Conservation (phyloP, 2,113 vertebrate genomes). For the Dipodomys ordii region DNA sequence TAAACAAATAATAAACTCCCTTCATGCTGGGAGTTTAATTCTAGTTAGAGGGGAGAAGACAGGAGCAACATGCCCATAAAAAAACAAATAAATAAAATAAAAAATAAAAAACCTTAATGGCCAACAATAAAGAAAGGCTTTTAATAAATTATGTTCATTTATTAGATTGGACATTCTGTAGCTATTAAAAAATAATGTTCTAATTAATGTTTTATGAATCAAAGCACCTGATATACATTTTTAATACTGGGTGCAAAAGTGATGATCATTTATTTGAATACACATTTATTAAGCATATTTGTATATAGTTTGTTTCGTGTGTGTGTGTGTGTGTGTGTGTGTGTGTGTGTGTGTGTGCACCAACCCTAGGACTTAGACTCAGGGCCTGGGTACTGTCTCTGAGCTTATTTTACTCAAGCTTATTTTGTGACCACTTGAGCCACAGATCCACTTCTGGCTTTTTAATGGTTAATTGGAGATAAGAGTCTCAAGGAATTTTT, state of each 20-base stretch:
- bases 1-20: neutral
- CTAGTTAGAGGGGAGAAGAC: neutral
- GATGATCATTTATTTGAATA: constrained; percentile 12
- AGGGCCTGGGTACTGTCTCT: too few species aligned
- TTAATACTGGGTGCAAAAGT: neutral
- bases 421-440: too few species aligned
- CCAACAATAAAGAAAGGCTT: neutral
- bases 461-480: too few species aligned
- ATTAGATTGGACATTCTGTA: neutral
- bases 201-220: constrained; percentile 33
- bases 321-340: too few species aligned
- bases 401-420: too few species aligned
- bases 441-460: too few species aligned
- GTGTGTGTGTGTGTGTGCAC: too few species aligned
- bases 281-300: neutral
- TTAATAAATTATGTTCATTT: neutral
- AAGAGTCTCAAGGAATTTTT: too few species aligned
- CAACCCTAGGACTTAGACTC: too few species aligned
- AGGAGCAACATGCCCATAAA: too few species aligned
- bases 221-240: neutral
- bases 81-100: neutral
- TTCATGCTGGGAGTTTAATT: neutral
- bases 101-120: neutral
- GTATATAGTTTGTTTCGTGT: neutral
- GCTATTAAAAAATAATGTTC: constrained; percentile 33